Base-by-base conservation (phyloP, 2,888 invertebrate genomes). In the Idaea aversata region DNA sequence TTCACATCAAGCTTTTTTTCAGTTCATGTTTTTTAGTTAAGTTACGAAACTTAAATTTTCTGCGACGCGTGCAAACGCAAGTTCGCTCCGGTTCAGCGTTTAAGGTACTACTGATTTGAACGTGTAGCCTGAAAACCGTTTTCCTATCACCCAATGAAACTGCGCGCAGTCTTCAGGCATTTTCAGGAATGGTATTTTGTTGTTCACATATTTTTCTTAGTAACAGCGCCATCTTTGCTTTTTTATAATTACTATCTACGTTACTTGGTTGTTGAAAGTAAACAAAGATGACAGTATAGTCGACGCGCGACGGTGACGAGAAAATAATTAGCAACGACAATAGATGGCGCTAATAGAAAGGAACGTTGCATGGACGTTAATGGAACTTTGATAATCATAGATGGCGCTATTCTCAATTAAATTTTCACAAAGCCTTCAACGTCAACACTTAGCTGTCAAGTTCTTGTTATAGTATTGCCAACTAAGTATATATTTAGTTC, bases 91-190 rank as follows among this genome's bases (percentile, higher is more conserved):
- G 75, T 73, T 75, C 85, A 80, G 78, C 82, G 82, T 77, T 81
- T 80, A 82, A 85, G 81, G 83, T 86, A 78, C 81, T 79, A 91
- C 91, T 91, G 87, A 87, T 78, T 82, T 75, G 73, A 74, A 80
- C 47, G 47, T 83, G 82, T 79, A 66, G 66, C 81, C 81, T 78
- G 75, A 81, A 82, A 85, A 86, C 84, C 78, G 78, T 86, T 86
- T 86, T 83, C 82, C 81, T 68, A 79, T 78, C 80, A 80, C 80
- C 84, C 80, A 80, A 79, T 76, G 77, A 78, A 78, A 77, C 79
- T 77, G 80, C 86, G 88, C 88, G 87, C 88, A 88, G 87, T 86
- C 88, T 87, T 83, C 82, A 77, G 82, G 82, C 80, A 87, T 86
- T 88, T 87, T 83, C 82, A 77, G 83, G 82, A 80, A 88, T 75